phyloP scores from a whole-genome alignment of 2,113 vertebrate species.

The Poeciliopsis prolifica region DNA sequence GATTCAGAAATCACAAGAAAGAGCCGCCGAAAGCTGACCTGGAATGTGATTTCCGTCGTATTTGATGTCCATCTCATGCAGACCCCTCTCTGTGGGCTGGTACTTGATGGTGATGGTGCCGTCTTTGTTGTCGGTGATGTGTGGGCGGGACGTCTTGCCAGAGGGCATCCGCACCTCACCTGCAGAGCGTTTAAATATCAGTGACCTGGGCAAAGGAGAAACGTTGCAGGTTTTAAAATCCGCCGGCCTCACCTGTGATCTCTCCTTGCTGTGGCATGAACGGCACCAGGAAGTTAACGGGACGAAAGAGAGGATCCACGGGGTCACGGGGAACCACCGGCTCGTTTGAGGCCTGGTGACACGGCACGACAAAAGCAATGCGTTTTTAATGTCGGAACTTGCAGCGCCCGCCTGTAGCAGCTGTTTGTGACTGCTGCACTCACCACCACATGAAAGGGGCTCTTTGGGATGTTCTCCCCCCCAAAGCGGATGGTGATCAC shows the following conservation, averaged over 20 bases:
- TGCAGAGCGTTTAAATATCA: conserved; percentile 59
- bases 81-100: conserved; percentile 89
- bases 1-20: neutral
- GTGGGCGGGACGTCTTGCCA: conserved; percentile 88
- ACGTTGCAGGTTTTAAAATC: conserved; percentile 5
- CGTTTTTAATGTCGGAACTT: neutral
- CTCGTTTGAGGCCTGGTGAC: conserved; percentile 89
- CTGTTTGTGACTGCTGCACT: conserved; percentile 48
- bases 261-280: conserved; percentile 94
- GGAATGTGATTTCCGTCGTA: conserved; percentile 97
- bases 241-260: conserved; percentile 85
- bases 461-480: conserved; percentile 91
- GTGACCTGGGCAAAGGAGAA: conserved; percentile 11
- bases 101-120: conserved; percentile 95
- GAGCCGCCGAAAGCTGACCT: conserved; percentile 73
- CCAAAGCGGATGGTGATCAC: conserved; percentile 93
- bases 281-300: conserved; percentile 94
- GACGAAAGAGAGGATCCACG: conserved; percentile 87
- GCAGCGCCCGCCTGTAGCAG: neutral
- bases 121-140: conserved; percentile 93
- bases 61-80: conserved; percentile 98
- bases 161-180: conserved; percentile 97
- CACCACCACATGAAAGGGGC: conserved; percentile 91
- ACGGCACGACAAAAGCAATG: too few relatives aligned
- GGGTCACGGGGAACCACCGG: conserved; percentile 85